Evolutionary conservation across 1,140 invertebrate species (phyloP).

Genomic region (Drosophila fuyamai): DNA sequence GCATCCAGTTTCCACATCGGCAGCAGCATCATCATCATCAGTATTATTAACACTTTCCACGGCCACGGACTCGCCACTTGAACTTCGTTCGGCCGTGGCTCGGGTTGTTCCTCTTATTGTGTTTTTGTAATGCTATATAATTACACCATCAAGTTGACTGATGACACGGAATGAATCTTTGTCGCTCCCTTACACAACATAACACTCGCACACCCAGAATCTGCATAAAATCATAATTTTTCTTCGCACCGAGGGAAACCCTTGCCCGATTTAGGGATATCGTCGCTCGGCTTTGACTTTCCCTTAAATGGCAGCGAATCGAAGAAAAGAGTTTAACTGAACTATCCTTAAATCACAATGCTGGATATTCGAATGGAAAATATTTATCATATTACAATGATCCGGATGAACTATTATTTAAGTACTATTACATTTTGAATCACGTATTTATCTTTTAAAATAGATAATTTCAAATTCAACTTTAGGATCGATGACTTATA

Average conservation of each 20-base stretch:
- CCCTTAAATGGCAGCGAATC: background rate
- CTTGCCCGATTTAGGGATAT: conserved; percentile 39
- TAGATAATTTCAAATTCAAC: no score
- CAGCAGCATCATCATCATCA: conserved; percentile 54
- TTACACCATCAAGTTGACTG: conserved; percentile 85
- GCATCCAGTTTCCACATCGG: conserved; percentile 62
- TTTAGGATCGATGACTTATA: no score
- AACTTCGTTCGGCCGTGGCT: conserved; percentile 49
- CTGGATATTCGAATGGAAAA: background rate
- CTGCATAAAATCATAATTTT: conserved; percentile 81
- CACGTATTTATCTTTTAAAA: no score
- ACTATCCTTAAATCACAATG: background rate
- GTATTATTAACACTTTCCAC: conserved; percentile 78
- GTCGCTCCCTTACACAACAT: conserved; percentile 70
- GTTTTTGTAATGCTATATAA: conserved; percentile 75
- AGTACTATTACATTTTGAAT: no score
- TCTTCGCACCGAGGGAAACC: conserved; percentile 44
- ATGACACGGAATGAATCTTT: conserved; percentile 84
- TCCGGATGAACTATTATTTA: no score
- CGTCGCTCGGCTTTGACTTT: background rate
- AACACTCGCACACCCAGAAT: conserved; percentile 42
- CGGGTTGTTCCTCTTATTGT: conserved; percentile 43
- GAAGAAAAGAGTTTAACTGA: background rate
- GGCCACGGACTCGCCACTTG: conserved; percentile 51
- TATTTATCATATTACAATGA: background rate